A percentile compares a stretch with the other conserved stretches of the same genome.
Evolutionary conservation across 2,797 vertebrate species (phyloP).

Genomic region (Rhinatrema bivittatum): DNA sequence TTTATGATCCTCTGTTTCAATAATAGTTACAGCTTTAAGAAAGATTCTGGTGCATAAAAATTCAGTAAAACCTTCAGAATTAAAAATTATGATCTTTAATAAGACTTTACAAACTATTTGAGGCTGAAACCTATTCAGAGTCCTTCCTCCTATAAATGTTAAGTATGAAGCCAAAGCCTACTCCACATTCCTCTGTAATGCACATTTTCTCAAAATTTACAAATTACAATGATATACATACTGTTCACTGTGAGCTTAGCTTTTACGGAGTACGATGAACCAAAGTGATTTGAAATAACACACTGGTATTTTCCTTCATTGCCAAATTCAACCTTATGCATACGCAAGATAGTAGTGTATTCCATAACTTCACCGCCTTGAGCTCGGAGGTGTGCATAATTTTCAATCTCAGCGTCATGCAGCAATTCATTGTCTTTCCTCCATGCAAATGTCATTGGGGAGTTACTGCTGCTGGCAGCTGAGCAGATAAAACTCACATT

Average conservation of each 20-base stretch:
- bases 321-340: conserved; percentile 76
- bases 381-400: conserved; percentile 82
- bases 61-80: no score
- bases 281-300: conserved; percentile 97
- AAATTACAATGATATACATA: conserved; percentile 51
- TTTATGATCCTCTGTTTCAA: no score
- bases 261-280: conserved; percentile 90
- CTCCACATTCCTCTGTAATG: no score
- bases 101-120: no score
- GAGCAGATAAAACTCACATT: conserved; percentile 93
- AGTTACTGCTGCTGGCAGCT: conserved; percentile 93
- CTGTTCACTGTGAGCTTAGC: conserved; percentile 94
- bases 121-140: no score
- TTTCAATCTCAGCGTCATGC: conserved; percentile 83
- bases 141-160: no score
- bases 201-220: no score
- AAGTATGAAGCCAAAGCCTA: no score
- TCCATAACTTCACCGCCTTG: conserved; percentile 80
- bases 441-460: conserved; percentile 97
- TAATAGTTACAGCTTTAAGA: no score
- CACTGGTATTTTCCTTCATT: conserved; percentile 94
- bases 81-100: no score
- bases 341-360: conserved; percentile 84
- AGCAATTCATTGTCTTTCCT: conserved; percentile 93
- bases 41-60: no score